Base-by-base conservation (phyloP, 2,113 vertebrate genomes). In the Microtus richardsoni region DNA sequence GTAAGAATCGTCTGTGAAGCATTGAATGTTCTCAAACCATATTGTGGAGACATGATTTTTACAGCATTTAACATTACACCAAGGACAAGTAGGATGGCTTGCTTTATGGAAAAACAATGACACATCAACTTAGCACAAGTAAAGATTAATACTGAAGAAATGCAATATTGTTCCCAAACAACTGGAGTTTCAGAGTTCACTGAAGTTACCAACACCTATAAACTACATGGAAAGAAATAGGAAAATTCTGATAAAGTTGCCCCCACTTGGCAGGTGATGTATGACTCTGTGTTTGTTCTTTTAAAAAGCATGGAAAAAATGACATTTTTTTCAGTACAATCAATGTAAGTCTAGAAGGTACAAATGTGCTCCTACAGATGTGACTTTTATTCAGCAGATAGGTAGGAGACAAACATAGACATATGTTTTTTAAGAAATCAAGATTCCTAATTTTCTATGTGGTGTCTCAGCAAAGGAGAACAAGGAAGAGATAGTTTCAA, bases 121-220 rank as follows among this genome's bases (percentile, higher is more conserved):
- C n/a, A 13, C 8, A 22, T 41, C 49, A 54, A 17, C 39, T 30
- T 24, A 49, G 30, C 30, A 77, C 7, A 77, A 80, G 36, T 91
- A 82, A 39, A 80, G 6, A 19, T 74, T 74, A 93, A 33, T 41
- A 33, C 19, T 85, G 4, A 91, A 74, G 30, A 88, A n/a, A 91
- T 66, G 3, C 1, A 26, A 3, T 33, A 70, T 21, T 91, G 7
- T 49, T 93, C 26, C 54, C 33, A 44, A 75, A 73, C 17, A 96
- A 88, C 44, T 68, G 60, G 5, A 0, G 36, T 78, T 87, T 5
- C n/a, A 74, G 36, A 93, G 44, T 82, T 92, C 49, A 70, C 0
- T 84, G 70, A 79, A 83, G 84, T 60, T 91, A 4, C 5, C 71
- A 11, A 54, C 12, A 89, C 89, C 41, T 91, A 66, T 88, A 82